A percentile compares a stretch with the other conserved stretches of the same genome.
Conservation (phyloP, 2,888 invertebrate genomes). For the Perithous albicinctus region DNA sequence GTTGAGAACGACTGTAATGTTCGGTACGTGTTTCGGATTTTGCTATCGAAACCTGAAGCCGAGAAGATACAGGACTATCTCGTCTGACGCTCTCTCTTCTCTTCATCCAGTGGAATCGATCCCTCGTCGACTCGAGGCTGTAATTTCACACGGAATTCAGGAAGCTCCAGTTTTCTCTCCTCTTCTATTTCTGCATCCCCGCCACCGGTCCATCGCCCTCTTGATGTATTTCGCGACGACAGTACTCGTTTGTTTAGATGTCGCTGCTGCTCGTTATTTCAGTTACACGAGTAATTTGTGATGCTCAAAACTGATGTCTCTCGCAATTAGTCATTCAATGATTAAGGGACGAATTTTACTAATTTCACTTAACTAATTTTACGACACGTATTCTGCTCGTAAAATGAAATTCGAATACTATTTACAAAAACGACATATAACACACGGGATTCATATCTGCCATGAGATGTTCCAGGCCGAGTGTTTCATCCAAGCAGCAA, state of each 20-base stretch:
- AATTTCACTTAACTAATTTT: no score
- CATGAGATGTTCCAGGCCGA: background rate
- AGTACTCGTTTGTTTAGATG: constrained; percentile 1
- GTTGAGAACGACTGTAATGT: background rate
- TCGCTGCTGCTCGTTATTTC: background rate
- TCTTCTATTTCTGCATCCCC: no score
- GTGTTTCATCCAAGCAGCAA: background rate
- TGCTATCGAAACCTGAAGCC: constrained; percentile 11
- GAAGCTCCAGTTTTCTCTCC: constrained; percentile 1
- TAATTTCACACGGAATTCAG: constrained; percentile 28
- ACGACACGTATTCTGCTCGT: no score
- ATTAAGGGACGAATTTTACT: no score
- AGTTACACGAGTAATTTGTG: background rate
- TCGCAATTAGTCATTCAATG: background rate
- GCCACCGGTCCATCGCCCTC: background rate
- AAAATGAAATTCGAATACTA: no score
- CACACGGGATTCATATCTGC: background rate
- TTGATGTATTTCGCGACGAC: background rate
- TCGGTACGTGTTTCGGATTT: background rate
- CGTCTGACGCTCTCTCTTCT: background rate
- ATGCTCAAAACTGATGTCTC: background rate
- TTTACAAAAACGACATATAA: background rate
- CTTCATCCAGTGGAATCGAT: constrained; percentile 11
- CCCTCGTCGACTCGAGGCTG: constrained; percentile 10
- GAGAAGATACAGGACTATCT: background rate